Evolutionary conservation across 2,113 vertebrate genomes (phyloP), one percentile per base, ranked within the genome.

Genomic region (Zootoca vivipara): DNA sequence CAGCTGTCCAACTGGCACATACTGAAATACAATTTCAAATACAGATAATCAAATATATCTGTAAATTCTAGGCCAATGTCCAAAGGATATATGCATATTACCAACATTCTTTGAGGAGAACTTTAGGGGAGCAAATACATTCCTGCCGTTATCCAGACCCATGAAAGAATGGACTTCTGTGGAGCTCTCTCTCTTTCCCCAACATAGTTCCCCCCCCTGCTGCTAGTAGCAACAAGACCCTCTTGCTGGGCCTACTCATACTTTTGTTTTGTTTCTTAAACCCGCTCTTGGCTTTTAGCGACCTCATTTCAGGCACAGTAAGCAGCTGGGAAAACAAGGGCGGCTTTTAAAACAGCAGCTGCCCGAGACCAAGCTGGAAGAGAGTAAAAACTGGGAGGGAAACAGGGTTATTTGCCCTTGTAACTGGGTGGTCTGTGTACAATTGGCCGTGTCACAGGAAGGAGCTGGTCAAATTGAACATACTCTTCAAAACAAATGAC

Each of bases 281-380:
- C 72, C 78, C 92, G 78, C 42, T 64, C 80, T 94, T 91, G 92
- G 92, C 92, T 83, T 92, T 90, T 86, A 52, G 84, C 87, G 90
- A 92, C 90, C 90, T 91, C 83, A 75, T 92, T 77, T 93, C 86
- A 90, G 84, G 82, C 92, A 70, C 40, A 65, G 3, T 83, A 87
- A 87, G 58, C 95, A 96, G 93, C 95, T 96, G 95, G 94, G 91
- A 95, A 96, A 96, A 95, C 94, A 96, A 78, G 82, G 74, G 86
- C 64, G 46, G 58, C 18, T 85, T 85, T 64, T 90, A 83, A 91
- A 89, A 80, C 89, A 78, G 75, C n/a, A 89, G 52, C 69, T n/a
- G 77, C 84, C 62, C 78, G 72, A 35, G 87, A 72, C 15, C 85
- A 70, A 1, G 78, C 74, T 83, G 67, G 52, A 73, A 85, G 69